Base-by-base conservation (phyloP, 2,888 invertebrate genomes). In the Scaptodrosophila latifasciaeformis region DNA sequence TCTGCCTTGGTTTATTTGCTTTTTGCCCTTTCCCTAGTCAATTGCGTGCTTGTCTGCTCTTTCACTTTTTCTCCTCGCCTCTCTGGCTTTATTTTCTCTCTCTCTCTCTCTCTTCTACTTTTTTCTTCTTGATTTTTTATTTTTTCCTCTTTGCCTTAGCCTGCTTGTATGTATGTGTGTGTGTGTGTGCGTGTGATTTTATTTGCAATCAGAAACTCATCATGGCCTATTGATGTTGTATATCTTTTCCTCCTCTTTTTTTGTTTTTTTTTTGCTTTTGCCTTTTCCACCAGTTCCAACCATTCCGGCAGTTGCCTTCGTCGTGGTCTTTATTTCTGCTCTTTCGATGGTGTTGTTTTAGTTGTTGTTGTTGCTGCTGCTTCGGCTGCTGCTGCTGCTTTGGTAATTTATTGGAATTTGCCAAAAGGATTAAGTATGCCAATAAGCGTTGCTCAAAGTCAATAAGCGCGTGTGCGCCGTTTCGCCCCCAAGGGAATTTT, bases 401-500 rank as follows among this genome's bases (percentile, higher is more conserved):
- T 66, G 66, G 70, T 74, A 74, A 79, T 76, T 76, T 76, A 79
- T 76, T 79, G 79, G 79, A 77, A 76, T 79, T 79, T 70, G 66
- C 68, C 75, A 79, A 79, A 76, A 76, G 75, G 79, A 79, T 76
- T 79, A 76, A 76, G 80, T 77, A 63, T 75, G 80, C 75, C 80
- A 79, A 76, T 76, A 79, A 79, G 79, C 79, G 72, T 78, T 71
- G 78, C 76, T 78, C 66, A 60, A 78, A 74, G 72, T 63, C 79
- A 75, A 78, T 77, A 70, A 67, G 70, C 65, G 71, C 51, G 51
- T 45, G 53, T 47, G 31, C 40, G 31, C 15, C 31, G 31, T 34
- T n/a, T n/a, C n/a, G n/a, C n/a, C n/a, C n/a, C n/a, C n/a, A n/a
- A n/a, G n/a, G n/a, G n/a, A n/a, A n/a, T n/a, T n/a, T n/a, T n/a